phyloP scores from a whole-genome alignment of 2,888 invertebrate genomes.

The Nomada ferruginata region DNA sequence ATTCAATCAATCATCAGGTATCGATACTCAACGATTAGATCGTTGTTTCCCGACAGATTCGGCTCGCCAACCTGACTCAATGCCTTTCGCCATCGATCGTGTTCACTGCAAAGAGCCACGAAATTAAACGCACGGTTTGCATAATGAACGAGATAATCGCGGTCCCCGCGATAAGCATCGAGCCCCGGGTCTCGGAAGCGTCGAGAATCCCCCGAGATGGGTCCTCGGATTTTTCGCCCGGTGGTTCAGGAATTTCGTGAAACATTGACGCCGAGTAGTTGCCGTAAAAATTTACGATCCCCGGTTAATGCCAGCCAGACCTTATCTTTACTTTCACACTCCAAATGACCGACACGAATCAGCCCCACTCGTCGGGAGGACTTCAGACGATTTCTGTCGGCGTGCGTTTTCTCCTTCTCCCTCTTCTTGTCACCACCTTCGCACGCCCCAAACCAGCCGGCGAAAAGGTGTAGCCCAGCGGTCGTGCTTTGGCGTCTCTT shows the following conservation, averaged over 20 bases:
- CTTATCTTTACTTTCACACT: slow-evolving; percentile 73
- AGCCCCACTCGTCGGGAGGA: slow-evolving; percentile 61
- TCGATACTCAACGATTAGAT: not conserved
- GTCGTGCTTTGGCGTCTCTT: slow-evolving; percentile 26
- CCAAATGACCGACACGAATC: slow-evolving; percentile 73
- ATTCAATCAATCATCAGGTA: not conserved
- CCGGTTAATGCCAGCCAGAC: slow-evolving; percentile 33
- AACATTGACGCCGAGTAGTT: slow-evolving; percentile 67
- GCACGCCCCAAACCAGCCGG: slow-evolving; percentile 32
- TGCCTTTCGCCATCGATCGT: not conserved
- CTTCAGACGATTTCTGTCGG: slow-evolving; percentile 66
- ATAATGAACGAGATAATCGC: slow-evolving; percentile 62
- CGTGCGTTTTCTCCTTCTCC: slow-evolving; percentile 3
- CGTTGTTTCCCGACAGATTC: not conserved
- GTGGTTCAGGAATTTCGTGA: slow-evolving; percentile 65
- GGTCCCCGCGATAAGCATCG: slow-evolving; percentile 47
- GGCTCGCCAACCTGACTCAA: not conserved
- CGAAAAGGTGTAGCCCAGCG: slow-evolving; percentile 44
- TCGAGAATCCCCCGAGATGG: slow-evolving; percentile 39
- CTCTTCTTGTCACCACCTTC: slow-evolving; percentile 20
- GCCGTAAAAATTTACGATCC: slow-evolving; percentile 72
- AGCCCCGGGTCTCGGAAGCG: slow-evolving; percentile 18
- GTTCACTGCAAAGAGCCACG: not conserved
- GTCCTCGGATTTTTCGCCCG: slow-evolving; percentile 59
- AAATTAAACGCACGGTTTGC: slow-evolving; percentile 32